phyloP scores from a whole-genome alignment of 2,113 vertebrate species.

The Nyctibius bracteatus region DNA sequence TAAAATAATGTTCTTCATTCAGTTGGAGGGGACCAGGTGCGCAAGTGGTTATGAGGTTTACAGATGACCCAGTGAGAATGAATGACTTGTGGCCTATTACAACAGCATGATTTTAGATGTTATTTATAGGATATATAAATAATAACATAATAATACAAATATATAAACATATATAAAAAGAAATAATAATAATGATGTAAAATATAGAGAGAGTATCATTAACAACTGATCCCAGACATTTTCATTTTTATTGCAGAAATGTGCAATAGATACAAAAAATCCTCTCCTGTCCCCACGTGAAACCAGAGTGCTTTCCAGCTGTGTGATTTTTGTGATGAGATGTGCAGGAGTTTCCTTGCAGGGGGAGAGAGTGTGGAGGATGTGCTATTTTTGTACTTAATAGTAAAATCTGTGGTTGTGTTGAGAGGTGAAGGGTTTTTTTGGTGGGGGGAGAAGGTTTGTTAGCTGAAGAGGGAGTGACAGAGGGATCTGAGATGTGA shows the following conservation, averaged over 20 bases:
- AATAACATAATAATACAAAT: background rate
- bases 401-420: background rate
- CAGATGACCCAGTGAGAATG: background rate
- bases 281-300: background rate
- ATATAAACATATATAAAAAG: too few species aligned
- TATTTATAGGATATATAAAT: background rate
- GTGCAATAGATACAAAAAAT: background rate
- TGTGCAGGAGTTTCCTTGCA: background rate
- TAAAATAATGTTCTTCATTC: background rate
- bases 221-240: background rate
- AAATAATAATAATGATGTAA: background rate
- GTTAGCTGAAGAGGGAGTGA: background rate
- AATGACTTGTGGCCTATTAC: background rate
- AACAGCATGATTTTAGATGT: background rate
- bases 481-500: background rate
- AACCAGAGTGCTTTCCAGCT: background rate
- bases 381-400: background rate
- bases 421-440: background rate
- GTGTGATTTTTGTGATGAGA: background rate
- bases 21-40: background rate
- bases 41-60: background rate
- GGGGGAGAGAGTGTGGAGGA: too few species aligned
- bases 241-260: background rate
- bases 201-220: background rate
- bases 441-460: background rate